A percentile compares a stretch with the other conserved stretches of the same genome.
phyloP scores from a whole-genome alignment of 2,113 vertebrate genomes.

The Phaethon lepturus region DNA sequence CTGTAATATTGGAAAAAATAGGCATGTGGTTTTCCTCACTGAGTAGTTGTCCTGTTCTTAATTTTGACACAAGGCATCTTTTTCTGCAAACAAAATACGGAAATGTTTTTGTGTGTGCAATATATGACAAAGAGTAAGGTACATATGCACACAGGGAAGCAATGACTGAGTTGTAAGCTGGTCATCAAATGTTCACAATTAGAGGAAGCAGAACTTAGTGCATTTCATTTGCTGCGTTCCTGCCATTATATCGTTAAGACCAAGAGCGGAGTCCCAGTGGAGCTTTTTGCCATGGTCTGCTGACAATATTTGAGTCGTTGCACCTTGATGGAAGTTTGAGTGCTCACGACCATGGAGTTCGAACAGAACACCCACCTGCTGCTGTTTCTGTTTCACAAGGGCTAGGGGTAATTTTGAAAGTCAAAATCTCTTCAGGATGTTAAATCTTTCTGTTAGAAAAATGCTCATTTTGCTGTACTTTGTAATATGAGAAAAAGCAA shows the following conservation, averaged over 20 bases:
- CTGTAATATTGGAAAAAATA: neutral
- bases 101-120: neutral
- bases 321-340: neutral
- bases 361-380: neutral
- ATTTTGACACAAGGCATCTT: neutral
- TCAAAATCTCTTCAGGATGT: neutral
- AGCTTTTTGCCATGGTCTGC: neutral
- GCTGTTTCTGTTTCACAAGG: neutral
- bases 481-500: neutral
- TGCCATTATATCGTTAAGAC: neutral
- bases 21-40: neutral
- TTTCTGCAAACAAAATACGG: neutral
- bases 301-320: neutral
- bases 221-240: neutral
- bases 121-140: neutral
- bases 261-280: neutral
- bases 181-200: constrained; percentile 18
- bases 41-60: neutral
- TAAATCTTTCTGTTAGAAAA: neutral
- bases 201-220: constrained; percentile 27
- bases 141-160: neutral
- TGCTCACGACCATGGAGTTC: neutral
- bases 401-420: neutral
- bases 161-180: neutral
- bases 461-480: neutral